Evolutionary conservation across 2,888 invertebrate genomes (phyloP), one percentile per base, ranked within the genome.

Genomic region (Caenorhabditis angaria): DNA sequence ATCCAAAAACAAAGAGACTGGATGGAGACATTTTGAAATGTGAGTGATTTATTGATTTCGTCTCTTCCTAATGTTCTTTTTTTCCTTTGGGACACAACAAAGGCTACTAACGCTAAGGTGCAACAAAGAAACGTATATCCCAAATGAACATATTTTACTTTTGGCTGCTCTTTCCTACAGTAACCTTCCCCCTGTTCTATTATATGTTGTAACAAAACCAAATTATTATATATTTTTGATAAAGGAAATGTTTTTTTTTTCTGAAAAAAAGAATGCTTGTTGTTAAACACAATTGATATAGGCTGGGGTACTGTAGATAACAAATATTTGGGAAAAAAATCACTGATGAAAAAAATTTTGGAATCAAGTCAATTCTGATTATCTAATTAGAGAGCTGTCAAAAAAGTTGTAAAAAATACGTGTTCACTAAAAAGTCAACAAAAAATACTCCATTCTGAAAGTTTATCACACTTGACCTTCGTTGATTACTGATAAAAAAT

Each of bases 31-130:
- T 41, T 41, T 41, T 41, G 41, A 41, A 14, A 41, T 18, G 10
- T 41, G 41, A 41, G 41, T 41, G 41, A 41, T 41, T 41, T 41
- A 41, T 41, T 41, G 41, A 41, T 41, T 41, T 41, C 32, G 41
- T n/a, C n/a, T n/a, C n/a, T n/a, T n/a, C n/a, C 41, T 41, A 41
- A 41, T 41, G 41, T 18, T 41, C 41, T 14, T 12, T 18, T 12
- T 12, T 8, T 41, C 41, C 41, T 18, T 18, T 18, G 14, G 14
- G n/a, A n/a, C n/a, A 41, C 41, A 41, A 41, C 41, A 41, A 41
- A 41, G 41, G 41, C 10, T 41, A 41, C 41, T 14, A 41, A 41
- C 10, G 32, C 5, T 18, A 14, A 41, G 41, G 10, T 12, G 14
- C 41, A 41, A 41, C 41, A 41, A 41, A 41, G 41, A 41, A 18